Base-by-base conservation (phyloP, 2,888 invertebrate genomes). In the Eurois occulta region DNA sequence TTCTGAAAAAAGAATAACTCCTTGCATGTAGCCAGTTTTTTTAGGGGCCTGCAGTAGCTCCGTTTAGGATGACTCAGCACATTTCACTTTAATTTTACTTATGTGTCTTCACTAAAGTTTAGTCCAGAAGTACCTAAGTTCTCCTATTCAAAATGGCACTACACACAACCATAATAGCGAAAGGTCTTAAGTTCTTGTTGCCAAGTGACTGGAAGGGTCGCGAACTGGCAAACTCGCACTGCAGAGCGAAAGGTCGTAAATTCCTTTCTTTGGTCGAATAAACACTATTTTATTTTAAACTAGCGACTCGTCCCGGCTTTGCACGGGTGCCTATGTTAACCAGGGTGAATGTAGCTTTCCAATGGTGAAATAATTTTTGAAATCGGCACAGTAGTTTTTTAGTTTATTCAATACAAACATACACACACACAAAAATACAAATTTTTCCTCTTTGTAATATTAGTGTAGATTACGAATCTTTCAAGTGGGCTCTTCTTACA, bases 101-200 rank as follows among this genome's bases (percentile, higher is more conserved):
- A 72, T 16, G 28, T 1, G 16, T 48, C 38, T 67, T 10, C 28
- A 52, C 10, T 11, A 0, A 41, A 78, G 3, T 21, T 60, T 8
- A 4, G 35, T 43, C 18, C 24, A 46, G 21, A 13, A n/a, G 21
- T n/a, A 21, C 4, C 0, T 7, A n/a, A 43, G 13, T 68, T 67
- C 1, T 28, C 11, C 24, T 46, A 38, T 10, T 46, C 24, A 43
- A 32, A 58, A 10, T 24, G 24, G 32, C 16, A n/a, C 24, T 58
- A 62, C 21, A 64, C 58, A 66, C 4, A 52, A 62, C 32, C n/a
- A 10, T 38, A 38, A 64, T 3, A 55, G 8, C 4, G 0, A 76
- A 77, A 76, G 52, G 18, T 43, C 62, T 2, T 48, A 77, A 41
- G 38, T 60, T 67, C 48, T 60, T 69, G 48, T 52, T 52, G n/a